A percentile compares a stretch with the other conserved stretches of the same genome.
phyloP scores from a whole-genome alignment of 2,888 invertebrate genomes.

The Rhingia rostrata region DNA sequence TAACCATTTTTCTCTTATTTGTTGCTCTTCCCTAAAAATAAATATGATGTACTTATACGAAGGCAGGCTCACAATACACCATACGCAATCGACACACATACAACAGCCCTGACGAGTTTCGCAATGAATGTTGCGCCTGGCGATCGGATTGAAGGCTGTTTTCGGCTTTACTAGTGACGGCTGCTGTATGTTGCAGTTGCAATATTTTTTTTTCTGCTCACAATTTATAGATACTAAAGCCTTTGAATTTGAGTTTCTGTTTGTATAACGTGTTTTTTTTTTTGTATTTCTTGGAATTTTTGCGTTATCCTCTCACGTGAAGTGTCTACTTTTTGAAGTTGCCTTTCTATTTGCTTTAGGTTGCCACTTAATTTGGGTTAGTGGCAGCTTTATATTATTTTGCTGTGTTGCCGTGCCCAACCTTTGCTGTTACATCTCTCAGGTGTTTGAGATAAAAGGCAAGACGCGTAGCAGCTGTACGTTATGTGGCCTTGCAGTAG shows the following conservation, averaged over 20 bases:
- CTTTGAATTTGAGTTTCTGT: constrained; percentile 70
- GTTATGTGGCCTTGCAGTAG: constrained; percentile 65
- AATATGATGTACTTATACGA: constrained; percentile 66
- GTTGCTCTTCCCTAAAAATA: constrained; percentile 60
- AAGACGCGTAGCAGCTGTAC: constrained; percentile 64
- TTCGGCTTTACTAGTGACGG: constrained; percentile 41
- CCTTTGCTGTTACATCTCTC: constrained; percentile 63
- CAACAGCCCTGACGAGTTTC: constrained; percentile 70
- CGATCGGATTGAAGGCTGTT: constrained; percentile 68
- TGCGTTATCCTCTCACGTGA: constrained; percentile 53
- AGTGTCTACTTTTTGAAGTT: constrained; percentile 56
- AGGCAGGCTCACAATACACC: constrained; percentile 58
- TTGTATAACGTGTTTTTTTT: constrained; percentile 56
- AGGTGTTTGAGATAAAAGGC: constrained; percentile 68
- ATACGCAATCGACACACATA: not conserved
- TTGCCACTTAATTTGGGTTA: constrained; percentile 71
- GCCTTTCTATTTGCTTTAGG: constrained; percentile 72
- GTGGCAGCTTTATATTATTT: constrained; percentile 29
- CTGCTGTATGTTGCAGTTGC: constrained; percentile 65
- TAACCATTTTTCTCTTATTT: constrained; percentile 14
- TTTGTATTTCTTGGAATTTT: constrained; percentile 55
- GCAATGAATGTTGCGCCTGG: constrained; percentile 56
- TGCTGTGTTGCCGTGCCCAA: constrained; percentile 34
- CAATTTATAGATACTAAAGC: constrained; percentile 71
- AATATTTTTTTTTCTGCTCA: constrained; percentile 13